phyloP scores from a whole-genome alignment of 2,888 invertebrate species.

The Diabrotica balteata region DNA sequence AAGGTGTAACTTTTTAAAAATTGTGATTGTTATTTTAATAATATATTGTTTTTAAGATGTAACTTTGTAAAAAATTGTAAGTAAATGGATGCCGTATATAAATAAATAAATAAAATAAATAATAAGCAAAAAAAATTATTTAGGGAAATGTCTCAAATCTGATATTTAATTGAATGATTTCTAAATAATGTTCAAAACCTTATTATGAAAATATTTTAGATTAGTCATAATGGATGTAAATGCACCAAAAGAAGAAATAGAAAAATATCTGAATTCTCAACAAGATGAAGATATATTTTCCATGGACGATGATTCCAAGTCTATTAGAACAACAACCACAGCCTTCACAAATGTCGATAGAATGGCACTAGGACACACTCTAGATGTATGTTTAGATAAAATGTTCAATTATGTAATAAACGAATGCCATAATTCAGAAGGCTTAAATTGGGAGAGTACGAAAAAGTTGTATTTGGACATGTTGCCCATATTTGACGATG shows the following conservation, averaged over 20 bases:
- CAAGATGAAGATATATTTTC: slow-evolving; percentile 61
- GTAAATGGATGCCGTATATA: no score
- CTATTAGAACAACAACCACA: slow-evolving; percentile 48
- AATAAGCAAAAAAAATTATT: no score
- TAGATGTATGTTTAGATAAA: slow-evolving; percentile 82
- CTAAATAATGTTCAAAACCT: no score
- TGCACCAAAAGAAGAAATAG: slow-evolving; percentile 65
- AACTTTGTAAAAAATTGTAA: no score
- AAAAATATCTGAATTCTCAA: slow-evolving; percentile 49
- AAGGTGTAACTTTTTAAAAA: no score
- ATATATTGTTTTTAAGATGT: no score
- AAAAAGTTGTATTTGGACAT: slow-evolving; percentile 68
- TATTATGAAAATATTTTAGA: slow-evolving; percentile 58
- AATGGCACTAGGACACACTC: slow-evolving; percentile 63
- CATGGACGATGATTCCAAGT: slow-evolving; percentile 65
- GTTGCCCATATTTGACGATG: slow-evolving; percentile 77
- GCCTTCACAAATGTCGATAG: slow-evolving; percentile 50
- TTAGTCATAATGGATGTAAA: slow-evolving; percentile 79
- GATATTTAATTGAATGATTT: no score
- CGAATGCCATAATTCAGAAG: slow-evolving; percentile 63
- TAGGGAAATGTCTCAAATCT: no score
- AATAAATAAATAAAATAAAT: no score
- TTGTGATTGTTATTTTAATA: no score
- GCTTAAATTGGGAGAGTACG: slow-evolving; percentile 65
- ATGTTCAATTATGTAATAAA: slow-evolving; percentile 73